phyloP scores from a whole-genome alignment of 2,113 vertebrate species.

The Peromyscus leucopus region DNA sequence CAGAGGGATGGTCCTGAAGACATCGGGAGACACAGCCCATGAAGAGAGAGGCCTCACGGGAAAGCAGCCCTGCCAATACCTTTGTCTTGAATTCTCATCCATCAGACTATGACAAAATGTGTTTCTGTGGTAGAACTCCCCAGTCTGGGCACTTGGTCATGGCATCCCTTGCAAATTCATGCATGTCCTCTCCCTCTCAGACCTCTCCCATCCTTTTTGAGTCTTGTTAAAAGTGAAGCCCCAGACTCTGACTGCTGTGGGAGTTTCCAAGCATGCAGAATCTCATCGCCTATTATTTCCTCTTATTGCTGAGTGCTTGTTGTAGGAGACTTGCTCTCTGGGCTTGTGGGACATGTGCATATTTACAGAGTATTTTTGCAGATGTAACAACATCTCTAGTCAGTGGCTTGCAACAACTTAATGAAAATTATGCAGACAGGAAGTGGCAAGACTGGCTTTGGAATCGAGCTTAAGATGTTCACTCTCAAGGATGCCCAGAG shows the following conservation, averaged over 20 bases:
- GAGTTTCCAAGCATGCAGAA: neutral
- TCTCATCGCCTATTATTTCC: neutral
- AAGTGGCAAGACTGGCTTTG: neutral
- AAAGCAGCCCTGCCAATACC: neutral
- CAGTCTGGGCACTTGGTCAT: neutral
- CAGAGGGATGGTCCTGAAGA: neutral
- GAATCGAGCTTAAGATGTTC: neutral
- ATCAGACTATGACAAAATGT: neutral
- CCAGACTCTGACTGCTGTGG: neutral
- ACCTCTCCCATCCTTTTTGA: neutral
- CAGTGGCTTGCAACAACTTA: neutral
- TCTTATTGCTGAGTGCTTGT: neutral
- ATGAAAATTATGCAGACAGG: neutral
- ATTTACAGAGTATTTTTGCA: neutral
- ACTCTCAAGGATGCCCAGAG: neutral
- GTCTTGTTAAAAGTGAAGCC: neutral
- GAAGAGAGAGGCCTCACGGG: neutral
- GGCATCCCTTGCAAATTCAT: neutral
- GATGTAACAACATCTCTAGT: neutral
- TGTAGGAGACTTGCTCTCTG: neutral
- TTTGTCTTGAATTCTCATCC: neutral
- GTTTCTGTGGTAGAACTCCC: neutral
- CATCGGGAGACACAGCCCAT: neutral
- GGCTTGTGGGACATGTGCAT: neutral
- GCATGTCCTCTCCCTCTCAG: neutral